Evolutionary conservation across 2,888 invertebrate genomes (phyloP).

Genomic region (Emmelina monodactyla): DNA sequence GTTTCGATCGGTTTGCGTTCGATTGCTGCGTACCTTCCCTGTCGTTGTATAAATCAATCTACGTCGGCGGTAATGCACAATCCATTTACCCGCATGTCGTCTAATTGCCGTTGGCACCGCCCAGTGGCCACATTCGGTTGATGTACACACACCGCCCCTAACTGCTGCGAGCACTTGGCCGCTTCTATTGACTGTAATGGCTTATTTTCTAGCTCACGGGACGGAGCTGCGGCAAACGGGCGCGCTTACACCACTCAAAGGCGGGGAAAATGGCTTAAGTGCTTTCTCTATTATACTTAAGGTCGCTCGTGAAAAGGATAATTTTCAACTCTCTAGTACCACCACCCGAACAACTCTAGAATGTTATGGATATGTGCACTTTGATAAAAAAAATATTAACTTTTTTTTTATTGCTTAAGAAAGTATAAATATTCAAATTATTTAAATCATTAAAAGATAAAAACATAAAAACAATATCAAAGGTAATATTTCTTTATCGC

Average conservation of each 20-base stretch:
- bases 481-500: no score
- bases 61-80: conserved; percentile 59
- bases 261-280: conserved; percentile 67
- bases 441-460: no score
- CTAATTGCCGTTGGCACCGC: conserved; percentile 63
- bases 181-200: conserved; percentile 45
- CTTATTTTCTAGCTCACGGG: conserved; percentile 64
- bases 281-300: conserved; percentile 67
- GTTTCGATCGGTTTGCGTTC: conserved; percentile 22
- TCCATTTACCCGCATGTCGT: conserved; percentile 58
- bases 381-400: no score
- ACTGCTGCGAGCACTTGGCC: conserved; percentile 28
- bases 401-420: no score
- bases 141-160: conserved; percentile 30
- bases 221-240: conserved; percentile 56
- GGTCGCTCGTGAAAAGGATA: conserved; percentile 66
- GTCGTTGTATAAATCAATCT: conserved; percentile 55
- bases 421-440: neutral
- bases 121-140: conserved; percentile 57
- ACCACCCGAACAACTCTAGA: conserved; percentile 30
- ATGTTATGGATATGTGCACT: conserved; percentile 31
- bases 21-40: conserved; percentile 11
- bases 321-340: conserved; percentile 62
- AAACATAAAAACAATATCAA: no score
- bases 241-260: conserved; percentile 65